Percentiles rank a stretch among this genome's conserved stretches.
Conservation (phyloP, 2,113 vertebrate genomes). For the Podocnemis expansa region DNA sequence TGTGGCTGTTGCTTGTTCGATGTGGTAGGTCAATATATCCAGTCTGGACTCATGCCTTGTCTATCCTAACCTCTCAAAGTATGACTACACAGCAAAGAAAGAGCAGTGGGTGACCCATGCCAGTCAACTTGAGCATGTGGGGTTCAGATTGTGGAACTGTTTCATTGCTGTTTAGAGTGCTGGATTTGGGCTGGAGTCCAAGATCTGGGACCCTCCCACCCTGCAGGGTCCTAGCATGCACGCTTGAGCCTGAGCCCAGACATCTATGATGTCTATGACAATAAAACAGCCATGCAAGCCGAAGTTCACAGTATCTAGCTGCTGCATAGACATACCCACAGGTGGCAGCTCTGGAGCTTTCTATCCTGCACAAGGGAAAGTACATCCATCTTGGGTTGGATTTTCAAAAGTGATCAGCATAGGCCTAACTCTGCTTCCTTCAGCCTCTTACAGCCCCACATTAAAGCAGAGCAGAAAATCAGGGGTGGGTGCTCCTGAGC, state of each 20-base stretch:
- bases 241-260: background rate
- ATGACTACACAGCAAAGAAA: background rate
- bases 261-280: background rate
- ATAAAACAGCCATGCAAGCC: background rate
- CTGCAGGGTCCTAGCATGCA: background rate
- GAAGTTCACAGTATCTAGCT: rapidly evolving
- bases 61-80: rapidly evolving
- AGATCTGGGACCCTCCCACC: background rate
- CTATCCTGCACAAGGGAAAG: background rate
- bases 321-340: background rate
- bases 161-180: background rate
- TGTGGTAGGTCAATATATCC: background rate
- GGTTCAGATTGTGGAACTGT: background rate
- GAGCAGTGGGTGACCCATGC: background rate
- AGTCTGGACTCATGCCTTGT: background rate
- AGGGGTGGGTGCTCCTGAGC: background rate
- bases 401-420: background rate
- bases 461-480: background rate
- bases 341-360: background rate
- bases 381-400: background rate
- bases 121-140: background rate
- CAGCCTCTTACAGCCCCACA: background rate
- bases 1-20: background rate
- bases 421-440: background rate
- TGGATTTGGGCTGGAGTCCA: background rate